phyloP scores from a whole-genome alignment of 1,140 invertebrate species.

The Episyrphus balteatus region DNA sequence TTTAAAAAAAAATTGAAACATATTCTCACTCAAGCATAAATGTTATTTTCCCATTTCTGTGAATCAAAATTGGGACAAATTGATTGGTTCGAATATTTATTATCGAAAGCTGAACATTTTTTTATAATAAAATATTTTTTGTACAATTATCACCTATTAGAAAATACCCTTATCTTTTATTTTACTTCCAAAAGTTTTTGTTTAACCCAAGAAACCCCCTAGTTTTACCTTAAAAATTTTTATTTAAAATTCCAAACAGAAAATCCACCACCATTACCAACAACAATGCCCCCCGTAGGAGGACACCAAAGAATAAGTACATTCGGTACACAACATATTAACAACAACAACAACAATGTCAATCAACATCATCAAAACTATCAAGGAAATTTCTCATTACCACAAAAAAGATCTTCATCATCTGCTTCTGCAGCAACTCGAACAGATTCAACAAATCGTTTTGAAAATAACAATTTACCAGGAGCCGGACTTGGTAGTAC shows the following conservation, averaged over 20 bases:
- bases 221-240: not conserved
- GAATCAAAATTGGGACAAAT: too few species aligned
- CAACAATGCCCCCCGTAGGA: constrained; percentile 33
- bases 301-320: constrained; percentile 5
- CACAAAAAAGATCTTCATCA: not conserved
- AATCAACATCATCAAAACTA: constrained; percentile 10
- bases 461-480: too few species aligned
- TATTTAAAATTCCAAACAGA: constrained; percentile 12
- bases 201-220: not conserved
- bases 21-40: too few species aligned
- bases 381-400: constrained; percentile 13
- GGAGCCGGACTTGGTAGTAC: not conserved
- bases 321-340: constrained; percentile 5
- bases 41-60: too few species aligned
- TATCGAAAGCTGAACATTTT: too few species aligned
- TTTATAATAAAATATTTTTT: too few species aligned
- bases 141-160: not conserved
- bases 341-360: not conserved
- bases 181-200: not conserved
- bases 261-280: constrained; percentile 36
- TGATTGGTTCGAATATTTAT: too few species aligned
- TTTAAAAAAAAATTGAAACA: too few species aligned
- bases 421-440: constrained; percentile 15
- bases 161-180: constrained; percentile 13
- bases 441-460: constrained; percentile 23